These are phyloP conservation scores for Panopea generosa DNA, from an alignment of 2,888 invertebrate genomes.

Conservation along the genomic window DNA sequence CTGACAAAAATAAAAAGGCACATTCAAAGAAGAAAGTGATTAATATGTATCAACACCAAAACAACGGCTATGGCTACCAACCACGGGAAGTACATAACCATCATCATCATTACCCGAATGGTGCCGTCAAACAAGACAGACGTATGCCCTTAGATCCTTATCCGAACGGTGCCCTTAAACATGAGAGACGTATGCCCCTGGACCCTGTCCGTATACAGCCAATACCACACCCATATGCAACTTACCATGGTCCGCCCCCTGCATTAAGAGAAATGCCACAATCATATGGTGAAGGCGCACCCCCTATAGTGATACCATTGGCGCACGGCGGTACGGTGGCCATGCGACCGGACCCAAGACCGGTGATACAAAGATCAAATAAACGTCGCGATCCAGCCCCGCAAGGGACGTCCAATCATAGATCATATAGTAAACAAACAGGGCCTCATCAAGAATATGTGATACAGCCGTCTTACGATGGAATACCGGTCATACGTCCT, in stretches of 20 bases:
- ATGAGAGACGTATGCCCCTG: background rate
- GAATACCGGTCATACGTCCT: constrained; percentile 54
- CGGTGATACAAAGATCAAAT: constrained; percentile 46
- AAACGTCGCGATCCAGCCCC: constrained; percentile 6
- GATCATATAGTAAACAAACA: constrained; percentile 13
- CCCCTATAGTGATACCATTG: constrained; percentile 39
- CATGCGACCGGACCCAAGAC: constrained; percentile 54
- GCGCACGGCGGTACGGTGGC: constrained; percentile 45
- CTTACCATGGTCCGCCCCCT: constrained; percentile 55
- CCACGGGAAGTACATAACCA: background rate
- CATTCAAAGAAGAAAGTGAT: constrained; percentile 16
- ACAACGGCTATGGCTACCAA: no score
- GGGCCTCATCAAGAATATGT: constrained; percentile 38
- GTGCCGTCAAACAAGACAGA: constrained; percentile 2
- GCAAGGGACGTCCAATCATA: constrained; percentile 20
- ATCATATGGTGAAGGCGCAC: constrained; percentile 32
- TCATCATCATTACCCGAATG: constrained; percentile 5
- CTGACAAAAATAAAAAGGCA: constrained; percentile 24
- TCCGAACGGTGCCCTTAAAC: constrained; percentile 18
- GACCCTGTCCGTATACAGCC: constrained; percentile 13
- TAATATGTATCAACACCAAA: background rate
- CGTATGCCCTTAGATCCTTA: constrained; percentile 6
- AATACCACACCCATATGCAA: constrained; percentile 28
- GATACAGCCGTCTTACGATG: constrained; percentile 55
- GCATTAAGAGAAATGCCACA: background rate